Evolutionary conservation across 2,888 invertebrate species (phyloP), one percentile per base, ranked within the genome.

Genomic region (Drosophila falleni): DNA sequence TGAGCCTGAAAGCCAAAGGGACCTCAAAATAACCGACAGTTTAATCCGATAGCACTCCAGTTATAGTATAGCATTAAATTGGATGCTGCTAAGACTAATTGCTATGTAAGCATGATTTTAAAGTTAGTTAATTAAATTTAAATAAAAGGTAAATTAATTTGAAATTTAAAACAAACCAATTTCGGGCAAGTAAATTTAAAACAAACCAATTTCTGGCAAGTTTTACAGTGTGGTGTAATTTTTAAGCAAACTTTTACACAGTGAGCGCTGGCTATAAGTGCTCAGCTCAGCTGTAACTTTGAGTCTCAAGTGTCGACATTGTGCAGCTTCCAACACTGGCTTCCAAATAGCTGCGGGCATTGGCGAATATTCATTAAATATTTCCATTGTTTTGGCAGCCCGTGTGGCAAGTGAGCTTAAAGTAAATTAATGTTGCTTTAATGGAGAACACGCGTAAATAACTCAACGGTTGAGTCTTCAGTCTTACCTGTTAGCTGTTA

Each of bases 381-480:
- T 82, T 79, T 65, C 19, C 63, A 78, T 80, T 80, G 78, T 19
- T 78, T 78, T 71, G 29, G 10, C n/a, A 37, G 61, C 13, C 31
- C 3, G 64, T 37, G 53, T 56, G 71, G 69, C 60, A 68, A 65
- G 56, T 60, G 70, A 55, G 73, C 68, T 82, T 69, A 69, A 78
- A 65, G 65, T 72, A 80, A 80, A 76, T 80, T 66, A 82, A 76
- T 80, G 76, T 65, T 53, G 64, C 71, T 74, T 78, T 82, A 82
- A 82, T 78, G 81, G 74, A 47, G 78, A 76, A 82, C 83, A 82
- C 81, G 83, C 80, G 81, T 80, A 78, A 78, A 83, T 72, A 82
- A 63, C 70, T 63, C 23, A 66, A 55, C 55, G 56, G 56, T 47
- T 63, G 49, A 35, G 35, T 31, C 33, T 23, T 3, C 19, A 13